These are phyloP conservation scores for Synergus itoensis DNA, from an alignment of 2,888 invertebrate species.

Conservation along the genomic window DNA sequence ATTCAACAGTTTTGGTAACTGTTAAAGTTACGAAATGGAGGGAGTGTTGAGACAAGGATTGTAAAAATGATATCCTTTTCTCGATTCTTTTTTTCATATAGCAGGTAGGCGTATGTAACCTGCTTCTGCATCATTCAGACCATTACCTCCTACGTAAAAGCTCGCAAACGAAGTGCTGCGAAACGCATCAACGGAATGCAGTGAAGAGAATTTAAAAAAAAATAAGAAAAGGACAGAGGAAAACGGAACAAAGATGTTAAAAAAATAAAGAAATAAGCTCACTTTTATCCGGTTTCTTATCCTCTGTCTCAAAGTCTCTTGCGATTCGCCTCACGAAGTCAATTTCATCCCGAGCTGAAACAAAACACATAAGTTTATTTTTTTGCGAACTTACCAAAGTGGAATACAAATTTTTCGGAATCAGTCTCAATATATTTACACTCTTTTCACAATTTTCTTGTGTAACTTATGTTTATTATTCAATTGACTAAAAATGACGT, in stretches of 20 bases:
- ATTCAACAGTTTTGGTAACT: slow-evolving; percentile 19
- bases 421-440: neutral
- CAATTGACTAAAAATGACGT: neutral
- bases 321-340: slow-evolving; percentile 63
- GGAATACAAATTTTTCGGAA: neutral
- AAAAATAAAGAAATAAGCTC: slow-evolving; percentile 51
- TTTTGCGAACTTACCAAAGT: slow-evolving; percentile 15
- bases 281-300: slow-evolving; percentile 69
- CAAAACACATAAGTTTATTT: slow-evolving; percentile 46
- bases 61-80: slow-evolving; percentile 15
- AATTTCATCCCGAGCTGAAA: slow-evolving; percentile 66
- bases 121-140: slow-evolving; percentile 46
- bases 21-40: slow-evolving; percentile 40
- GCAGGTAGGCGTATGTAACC: slow-evolving; percentile 48
- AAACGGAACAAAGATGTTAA: slow-evolving; percentile 39
- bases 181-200: slow-evolving; percentile 46
- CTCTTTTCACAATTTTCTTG: neutral
- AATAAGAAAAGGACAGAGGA: slow-evolving; percentile 41
- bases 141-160: slow-evolving; percentile 47
- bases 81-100: slow-evolving; percentile 28
- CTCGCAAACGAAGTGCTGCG: slow-evolving; percentile 43
- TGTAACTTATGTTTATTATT: neutral
- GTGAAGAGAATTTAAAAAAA: slow-evolving; percentile 42
- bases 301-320: slow-evolving; percentile 59
- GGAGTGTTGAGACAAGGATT: slow-evolving; percentile 2